Evolutionary conservation across 2,113 vertebrate species (phyloP).

Genomic region (Thalassoma bifasciatum): DNA sequence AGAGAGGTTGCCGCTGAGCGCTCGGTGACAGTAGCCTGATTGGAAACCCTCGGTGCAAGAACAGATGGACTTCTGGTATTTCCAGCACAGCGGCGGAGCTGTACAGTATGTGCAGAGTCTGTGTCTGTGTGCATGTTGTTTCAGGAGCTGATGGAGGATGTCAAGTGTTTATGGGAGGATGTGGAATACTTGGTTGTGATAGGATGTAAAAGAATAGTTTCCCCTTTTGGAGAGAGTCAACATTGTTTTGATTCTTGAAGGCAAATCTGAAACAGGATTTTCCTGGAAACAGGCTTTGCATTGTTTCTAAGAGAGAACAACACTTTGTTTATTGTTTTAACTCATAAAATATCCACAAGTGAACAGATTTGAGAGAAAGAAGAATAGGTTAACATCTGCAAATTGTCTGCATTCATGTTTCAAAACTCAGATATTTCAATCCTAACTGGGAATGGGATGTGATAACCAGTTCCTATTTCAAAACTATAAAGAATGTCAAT

Average conservation of each 20-base stretch:
- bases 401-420: too few species aligned
- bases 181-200: slow-evolving; percentile 1
- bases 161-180: slow-evolving; percentile 38
- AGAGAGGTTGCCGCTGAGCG: slow-evolving; percentile 52
- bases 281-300: slow-evolving; percentile 20
- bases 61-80: slow-evolving; percentile 54
- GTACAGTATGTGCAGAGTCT: slow-evolving; percentile 20
- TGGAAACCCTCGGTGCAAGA: slow-evolving; percentile 57
- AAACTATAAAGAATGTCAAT: too few species aligned
- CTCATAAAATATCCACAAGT: neutral
- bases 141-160: slow-evolving; percentile 46
- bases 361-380: neutral
- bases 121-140: slow-evolving; percentile 30
- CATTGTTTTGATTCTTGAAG: neutral
- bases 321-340: slow-evolving; percentile 16
- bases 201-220: neutral
- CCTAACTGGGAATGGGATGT: too few species aligned
- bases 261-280: neutral
- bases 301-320: slow-evolving; percentile 1
- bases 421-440: too few species aligned
- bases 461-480: too few species aligned
- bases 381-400: too few species aligned
- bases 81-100: slow-evolving; percentile 35
- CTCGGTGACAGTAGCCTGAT: slow-evolving; percentile 67
- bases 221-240: neutral